Evolutionary conservation across 2,797 vertebrate genomes (phyloP).

Genomic region (Acanthiza pusilla): DNA sequence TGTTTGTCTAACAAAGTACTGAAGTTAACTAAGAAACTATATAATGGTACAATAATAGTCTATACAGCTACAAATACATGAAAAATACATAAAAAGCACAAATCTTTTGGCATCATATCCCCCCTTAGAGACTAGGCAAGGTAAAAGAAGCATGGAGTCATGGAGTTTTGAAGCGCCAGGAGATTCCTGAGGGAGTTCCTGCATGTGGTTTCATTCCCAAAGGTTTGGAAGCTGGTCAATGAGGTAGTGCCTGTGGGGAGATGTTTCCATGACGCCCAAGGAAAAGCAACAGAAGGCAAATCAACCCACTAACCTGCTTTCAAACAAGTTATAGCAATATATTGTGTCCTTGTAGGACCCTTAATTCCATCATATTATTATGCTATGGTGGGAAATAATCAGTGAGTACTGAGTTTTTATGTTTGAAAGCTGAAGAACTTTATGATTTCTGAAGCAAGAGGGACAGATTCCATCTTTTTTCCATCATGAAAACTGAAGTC

Average conservation of each 20-base stretch:
- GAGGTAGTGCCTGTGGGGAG: neutral
- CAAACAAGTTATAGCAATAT: neutral
- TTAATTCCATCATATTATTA: neutral
- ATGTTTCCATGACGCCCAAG: neutral
- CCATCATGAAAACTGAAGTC: neutral
- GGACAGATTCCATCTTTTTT: neutral
- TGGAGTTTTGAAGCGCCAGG: neutral
- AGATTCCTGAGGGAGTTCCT: neutral
- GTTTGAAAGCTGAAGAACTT: neutral
- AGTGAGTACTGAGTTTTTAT: neutral
- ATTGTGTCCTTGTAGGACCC: accelerated
- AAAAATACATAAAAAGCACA: too few species aligned
- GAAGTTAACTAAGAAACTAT: too few species aligned
- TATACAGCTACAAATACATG: too few species aligned
- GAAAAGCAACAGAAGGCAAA: neutral
- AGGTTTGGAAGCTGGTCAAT: neutral
- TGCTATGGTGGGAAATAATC: neutral
- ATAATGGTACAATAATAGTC: too few species aligned
- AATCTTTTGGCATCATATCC: too few species aligned
- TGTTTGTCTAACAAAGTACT: too few species aligned
- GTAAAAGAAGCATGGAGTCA: neutral
- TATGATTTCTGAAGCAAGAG: neutral
- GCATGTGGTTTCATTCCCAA: neutral
- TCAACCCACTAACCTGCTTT: neutral
- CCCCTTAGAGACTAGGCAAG: too few species aligned